Evolutionary conservation across 2,888 invertebrate species (phyloP).

Genomic region (Isoperla grammatica): DNA sequence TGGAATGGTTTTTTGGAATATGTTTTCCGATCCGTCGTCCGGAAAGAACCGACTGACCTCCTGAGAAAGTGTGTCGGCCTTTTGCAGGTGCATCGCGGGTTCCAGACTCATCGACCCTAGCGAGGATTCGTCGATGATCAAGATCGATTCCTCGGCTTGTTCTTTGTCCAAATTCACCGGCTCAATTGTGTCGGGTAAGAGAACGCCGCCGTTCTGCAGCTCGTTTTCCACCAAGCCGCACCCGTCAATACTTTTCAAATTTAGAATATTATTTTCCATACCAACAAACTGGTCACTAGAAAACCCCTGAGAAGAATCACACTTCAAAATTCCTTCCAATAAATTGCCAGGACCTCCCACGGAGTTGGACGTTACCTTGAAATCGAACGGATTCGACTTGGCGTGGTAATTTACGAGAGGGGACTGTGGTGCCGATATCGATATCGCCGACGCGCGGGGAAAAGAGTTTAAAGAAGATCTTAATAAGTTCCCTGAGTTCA

Average conservation of each 20-base stretch:
- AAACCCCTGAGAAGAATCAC: background rate
- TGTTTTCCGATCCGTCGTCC: conserved; percentile 47
- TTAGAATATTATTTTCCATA: too few relatives aligned
- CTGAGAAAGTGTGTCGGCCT: conserved; percentile 38
- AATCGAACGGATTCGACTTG: background rate
- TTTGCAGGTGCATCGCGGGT: conserved; percentile 31
- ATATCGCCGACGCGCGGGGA: conserved; percentile 19
- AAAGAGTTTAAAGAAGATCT: background rate
- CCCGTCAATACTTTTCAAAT: too few relatives aligned
- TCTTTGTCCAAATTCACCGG: background rate
- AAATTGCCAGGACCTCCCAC: background rate
- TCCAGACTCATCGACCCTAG: too few relatives aligned
- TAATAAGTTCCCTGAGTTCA: background rate
- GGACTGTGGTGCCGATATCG: conserved; percentile 28
- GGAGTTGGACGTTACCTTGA: background rate
- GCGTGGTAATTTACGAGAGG: conserved; percentile 10
- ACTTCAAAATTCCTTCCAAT: background rate
- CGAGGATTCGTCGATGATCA: too few relatives aligned
- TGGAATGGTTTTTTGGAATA: conserved; percentile 8
- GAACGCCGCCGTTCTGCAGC: too few relatives aligned
- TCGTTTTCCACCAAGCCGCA: too few relatives aligned
- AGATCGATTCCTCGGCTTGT: background rate
- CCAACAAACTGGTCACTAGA: background rate
- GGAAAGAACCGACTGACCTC: conserved; percentile 60
- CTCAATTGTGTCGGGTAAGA: too few relatives aligned